Conservation (phyloP, 2,888 invertebrate genomes). For the Urechis unicinctus region DNA sequence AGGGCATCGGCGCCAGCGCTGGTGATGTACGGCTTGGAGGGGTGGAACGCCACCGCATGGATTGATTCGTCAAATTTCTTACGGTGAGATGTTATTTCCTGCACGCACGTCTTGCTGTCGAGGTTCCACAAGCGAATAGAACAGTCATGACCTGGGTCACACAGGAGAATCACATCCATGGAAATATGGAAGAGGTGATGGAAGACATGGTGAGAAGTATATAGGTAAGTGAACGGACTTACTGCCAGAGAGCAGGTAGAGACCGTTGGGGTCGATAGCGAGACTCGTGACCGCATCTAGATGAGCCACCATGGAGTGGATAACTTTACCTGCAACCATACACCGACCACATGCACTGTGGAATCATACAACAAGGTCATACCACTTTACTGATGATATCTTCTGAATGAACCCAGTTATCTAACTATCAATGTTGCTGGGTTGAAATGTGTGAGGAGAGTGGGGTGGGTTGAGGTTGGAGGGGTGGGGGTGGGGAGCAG, state of each 20-base stretch:
- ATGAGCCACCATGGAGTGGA: slow-evolving; percentile 98
- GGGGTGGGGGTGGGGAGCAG: no score
- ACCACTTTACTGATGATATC: no score
- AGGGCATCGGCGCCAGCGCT: slow-evolving; percentile 98
- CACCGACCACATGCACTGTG: no score
- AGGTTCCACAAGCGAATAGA: slow-evolving; percentile 59
- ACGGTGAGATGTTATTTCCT: slow-evolving; percentile 98
- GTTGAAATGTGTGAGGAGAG: no score
- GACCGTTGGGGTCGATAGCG: slow-evolving; percentile 95
- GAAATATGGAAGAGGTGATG: no score
- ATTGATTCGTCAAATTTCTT: slow-evolving; percentile 99
- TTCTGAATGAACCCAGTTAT: no score
- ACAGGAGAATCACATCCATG: no score
- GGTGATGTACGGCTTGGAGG: slow-evolving; percentile 95
- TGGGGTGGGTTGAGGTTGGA: no score
- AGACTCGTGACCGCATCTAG: slow-evolving; percentile 96
- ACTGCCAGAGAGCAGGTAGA: slow-evolving; percentile 95
- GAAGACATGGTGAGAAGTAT: no score
- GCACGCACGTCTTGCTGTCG: slow-evolving; percentile 96
- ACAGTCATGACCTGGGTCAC: slow-evolving; percentile 56
- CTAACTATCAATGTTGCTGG: no score
- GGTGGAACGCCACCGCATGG: slow-evolving; percentile 98
- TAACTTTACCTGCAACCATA: slow-evolving; percentile 71
- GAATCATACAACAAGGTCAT: no score
- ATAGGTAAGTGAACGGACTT: slow-evolving; percentile 43